phyloP scores from a whole-genome alignment of 2,888 invertebrate species.

The Hofmannophila pseudospretella region DNA sequence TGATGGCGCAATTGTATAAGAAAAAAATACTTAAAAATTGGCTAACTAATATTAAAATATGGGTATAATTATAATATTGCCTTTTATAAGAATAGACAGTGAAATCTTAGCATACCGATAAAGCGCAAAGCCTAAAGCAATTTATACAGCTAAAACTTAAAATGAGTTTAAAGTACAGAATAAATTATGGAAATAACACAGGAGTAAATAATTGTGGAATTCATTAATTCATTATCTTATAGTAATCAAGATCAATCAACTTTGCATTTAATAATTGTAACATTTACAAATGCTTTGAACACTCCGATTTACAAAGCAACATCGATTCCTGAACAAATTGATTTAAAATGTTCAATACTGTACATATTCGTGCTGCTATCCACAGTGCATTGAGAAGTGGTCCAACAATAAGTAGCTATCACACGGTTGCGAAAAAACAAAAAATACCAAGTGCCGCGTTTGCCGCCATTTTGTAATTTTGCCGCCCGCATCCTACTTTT shows the following conservation, averaged over 20 bases:
- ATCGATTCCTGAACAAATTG: constrained; percentile 13
- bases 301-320: constrained; percentile 24
- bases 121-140: constrained; percentile 63
- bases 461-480: no score
- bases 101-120: constrained; percentile 44
- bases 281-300: constrained; percentile 24
- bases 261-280: constrained; percentile 25
- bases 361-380: constrained; percentile 47
- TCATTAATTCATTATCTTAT: constrained; percentile 13
- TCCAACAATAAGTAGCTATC: constrained; percentile 22
- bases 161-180: constrained; percentile 44
- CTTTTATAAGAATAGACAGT: constrained; percentile 43
- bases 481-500: constrained; percentile 18
- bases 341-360: constrained; percentile 14
- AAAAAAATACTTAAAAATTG: constrained; percentile 55
- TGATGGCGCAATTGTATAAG: constrained; percentile 61
- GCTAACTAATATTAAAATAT: constrained; percentile 65
- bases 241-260: constrained; percentile 7
- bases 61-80: constrained; percentile 58
- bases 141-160: constrained; percentile 66
- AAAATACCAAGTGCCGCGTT: neutral
- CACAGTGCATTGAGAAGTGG: constrained; percentile 48
- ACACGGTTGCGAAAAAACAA: neutral
- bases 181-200: constrained; percentile 61
- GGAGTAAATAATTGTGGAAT: constrained; percentile 27